Conservation (phyloP, 2,888 invertebrate species). For the Pharmacophagus antenor region DNA sequence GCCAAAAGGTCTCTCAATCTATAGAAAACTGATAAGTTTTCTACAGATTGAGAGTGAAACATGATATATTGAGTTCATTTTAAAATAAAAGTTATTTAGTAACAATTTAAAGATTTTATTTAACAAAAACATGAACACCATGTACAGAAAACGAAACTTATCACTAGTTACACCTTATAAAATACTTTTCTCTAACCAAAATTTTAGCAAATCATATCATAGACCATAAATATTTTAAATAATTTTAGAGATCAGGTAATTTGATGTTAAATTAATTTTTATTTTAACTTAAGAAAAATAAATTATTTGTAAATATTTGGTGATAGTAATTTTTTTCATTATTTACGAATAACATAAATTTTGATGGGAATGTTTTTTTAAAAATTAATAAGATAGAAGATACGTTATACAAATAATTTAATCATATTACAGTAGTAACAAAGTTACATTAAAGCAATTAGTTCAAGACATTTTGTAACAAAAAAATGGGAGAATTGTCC, state of each 20-base stretch:
- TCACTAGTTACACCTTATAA: constrained; percentile 35
- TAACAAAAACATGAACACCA: constrained; percentile 57
- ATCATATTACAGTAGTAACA: not conserved
- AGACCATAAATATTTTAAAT: constrained; percentile 24
- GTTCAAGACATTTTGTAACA: not conserved
- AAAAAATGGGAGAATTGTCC: not conserved
- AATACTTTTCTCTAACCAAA: constrained; percentile 6
- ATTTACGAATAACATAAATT: constrained; percentile 1
- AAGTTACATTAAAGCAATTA: not conserved
- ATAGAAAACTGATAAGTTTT: too few species aligned
- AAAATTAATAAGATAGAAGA: not conserved
- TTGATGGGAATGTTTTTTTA: constrained; percentile 23
- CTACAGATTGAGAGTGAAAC: too few species aligned
- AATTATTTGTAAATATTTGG: constrained; percentile 37
- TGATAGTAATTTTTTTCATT: not conserved
- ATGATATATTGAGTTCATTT: not conserved
- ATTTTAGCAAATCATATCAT: constrained; percentile 24
- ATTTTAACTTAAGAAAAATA: constrained; percentile 23
- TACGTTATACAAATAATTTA: not conserved
- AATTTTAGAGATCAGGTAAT: constrained; percentile 37
- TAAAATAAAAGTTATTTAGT: constrained; percentile 14
- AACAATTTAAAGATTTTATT: constrained; percentile 59
- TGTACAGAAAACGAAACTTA: constrained; percentile 43
- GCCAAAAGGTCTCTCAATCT: too few species aligned
- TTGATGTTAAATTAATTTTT: constrained; percentile 31